Conservation (phyloP, 2,113 vertebrate genomes). For the Prochilodus magdalenae region DNA sequence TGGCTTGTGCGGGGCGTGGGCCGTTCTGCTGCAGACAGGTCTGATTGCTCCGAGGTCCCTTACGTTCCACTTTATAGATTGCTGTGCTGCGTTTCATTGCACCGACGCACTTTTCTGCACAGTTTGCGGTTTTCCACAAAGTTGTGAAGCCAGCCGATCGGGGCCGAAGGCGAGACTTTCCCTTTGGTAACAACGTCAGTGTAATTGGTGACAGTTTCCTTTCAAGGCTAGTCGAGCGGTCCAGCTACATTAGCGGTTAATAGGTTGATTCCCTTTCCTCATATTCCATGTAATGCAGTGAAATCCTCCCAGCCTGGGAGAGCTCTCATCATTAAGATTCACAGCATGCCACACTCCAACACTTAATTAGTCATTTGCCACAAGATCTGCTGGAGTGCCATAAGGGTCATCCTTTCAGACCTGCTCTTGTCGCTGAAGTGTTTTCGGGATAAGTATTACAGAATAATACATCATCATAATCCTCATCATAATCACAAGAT, state of each 20-base stretch:
- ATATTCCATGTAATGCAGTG: not conserved
- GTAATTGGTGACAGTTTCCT: slow-evolving; percentile 3
- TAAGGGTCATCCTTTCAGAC: slow-evolving; percentile 25
- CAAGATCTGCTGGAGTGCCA: slow-evolving; percentile 42
- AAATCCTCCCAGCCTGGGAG: not conserved
- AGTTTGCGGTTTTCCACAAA: not conserved
- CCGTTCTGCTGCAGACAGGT: not conserved
- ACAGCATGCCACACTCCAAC: slow-evolving; percentile 32
- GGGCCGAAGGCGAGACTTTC: not conserved
- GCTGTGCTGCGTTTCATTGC: not conserved
- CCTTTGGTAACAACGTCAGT: not conserved
- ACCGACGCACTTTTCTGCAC: not conserved
- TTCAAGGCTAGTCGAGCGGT: not conserved
- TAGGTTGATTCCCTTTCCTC: slow-evolving; percentile 21
- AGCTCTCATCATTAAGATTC: slow-evolving; percentile 34
- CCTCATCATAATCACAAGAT: slow-evolving; percentile 7
- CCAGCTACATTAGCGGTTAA: slow-evolving; percentile 5
- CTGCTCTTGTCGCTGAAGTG: slow-evolving; percentile 37
- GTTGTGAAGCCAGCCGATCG: not conserved
- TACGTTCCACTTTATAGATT: not conserved
- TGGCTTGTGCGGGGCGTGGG: slow-evolving; percentile 19
- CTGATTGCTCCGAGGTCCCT: slow-evolving; percentile 31
- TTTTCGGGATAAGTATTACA: slow-evolving; percentile 43
- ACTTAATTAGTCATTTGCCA: slow-evolving; percentile 51
- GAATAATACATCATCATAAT: slow-evolving; percentile 35